Conservation (phyloP, 2,113 vertebrate genomes). For the Indicator maculatus region DNA sequence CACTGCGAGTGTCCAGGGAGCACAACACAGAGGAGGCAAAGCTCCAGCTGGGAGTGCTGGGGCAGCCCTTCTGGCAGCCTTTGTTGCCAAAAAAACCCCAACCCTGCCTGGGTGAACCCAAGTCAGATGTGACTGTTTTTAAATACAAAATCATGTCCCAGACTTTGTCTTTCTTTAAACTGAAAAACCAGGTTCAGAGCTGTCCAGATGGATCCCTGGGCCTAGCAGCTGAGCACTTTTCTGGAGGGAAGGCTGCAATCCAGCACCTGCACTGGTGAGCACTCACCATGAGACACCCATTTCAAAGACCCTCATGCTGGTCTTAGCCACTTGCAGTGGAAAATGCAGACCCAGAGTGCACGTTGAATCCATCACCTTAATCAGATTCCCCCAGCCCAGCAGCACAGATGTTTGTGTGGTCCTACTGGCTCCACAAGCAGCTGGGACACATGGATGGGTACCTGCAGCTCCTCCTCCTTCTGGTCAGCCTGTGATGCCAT, state of each 20-base stretch:
- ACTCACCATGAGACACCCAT: neutral
- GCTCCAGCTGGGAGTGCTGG: neutral
- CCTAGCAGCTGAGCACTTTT: neutral
- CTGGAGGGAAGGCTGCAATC: neutral
- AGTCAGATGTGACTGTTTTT: neutral
- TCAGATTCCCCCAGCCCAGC: neutral
- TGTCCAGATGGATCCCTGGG: neutral
- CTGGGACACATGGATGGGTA: neutral
- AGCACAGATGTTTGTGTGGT: rapidly evolving
- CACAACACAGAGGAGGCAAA: neutral
- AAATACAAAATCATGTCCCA: neutral
- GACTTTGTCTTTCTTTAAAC: neutral
- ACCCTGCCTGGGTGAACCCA: neutral
- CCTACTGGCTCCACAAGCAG: rapidly evolving
- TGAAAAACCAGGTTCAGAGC: neutral
- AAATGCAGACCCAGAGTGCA: neutral
- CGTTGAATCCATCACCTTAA: neutral
- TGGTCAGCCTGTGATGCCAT: constrained; percentile 96
- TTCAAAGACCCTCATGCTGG: neutral
- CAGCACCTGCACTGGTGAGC: neutral
- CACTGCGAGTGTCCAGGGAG: neutral
- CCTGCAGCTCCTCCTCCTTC: constrained; percentile 97
- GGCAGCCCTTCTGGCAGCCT: neutral
- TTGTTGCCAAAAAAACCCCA: neutral
- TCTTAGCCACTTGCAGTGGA: neutral